Conservation (phyloP, 2,113 vertebrate species). For the Ploceus nigricollis region DNA sequence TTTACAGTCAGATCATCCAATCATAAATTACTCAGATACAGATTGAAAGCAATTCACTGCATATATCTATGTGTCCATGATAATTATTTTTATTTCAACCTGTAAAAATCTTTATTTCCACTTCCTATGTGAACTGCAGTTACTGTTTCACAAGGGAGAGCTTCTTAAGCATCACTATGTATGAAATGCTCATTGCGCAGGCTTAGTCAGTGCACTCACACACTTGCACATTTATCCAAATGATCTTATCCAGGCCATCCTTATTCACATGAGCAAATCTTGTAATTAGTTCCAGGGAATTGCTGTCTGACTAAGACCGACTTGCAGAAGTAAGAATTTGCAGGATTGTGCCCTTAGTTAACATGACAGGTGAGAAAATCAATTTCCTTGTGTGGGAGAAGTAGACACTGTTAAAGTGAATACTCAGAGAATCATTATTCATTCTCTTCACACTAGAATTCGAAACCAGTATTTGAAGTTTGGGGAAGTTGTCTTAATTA, state of each 20-base stretch:
- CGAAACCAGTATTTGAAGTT: conserved; percentile 53
- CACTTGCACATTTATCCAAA: background rate
- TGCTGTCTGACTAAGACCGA: background rate
- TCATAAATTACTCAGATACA: background rate
- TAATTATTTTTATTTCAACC: background rate
- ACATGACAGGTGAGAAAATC: conserved; percentile 51
- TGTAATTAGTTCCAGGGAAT: background rate
- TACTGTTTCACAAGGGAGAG: background rate
- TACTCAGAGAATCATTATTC: background rate
- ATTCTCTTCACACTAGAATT: conserved; percentile 41
- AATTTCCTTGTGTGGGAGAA: conserved; percentile 1
- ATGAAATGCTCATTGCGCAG: background rate
- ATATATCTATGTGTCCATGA: background rate
- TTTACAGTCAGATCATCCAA: background rate
- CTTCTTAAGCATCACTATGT: background rate
- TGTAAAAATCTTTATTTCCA: background rate
- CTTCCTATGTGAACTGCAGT: background rate
- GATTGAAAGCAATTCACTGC: background rate
- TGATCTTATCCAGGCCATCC: background rate
- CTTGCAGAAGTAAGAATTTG: background rate
- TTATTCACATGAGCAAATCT: background rate
- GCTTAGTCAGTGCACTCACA: background rate
- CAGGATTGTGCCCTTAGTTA: conserved; percentile 24
- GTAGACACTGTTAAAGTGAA: conserved; percentile 18
- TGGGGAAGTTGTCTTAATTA: conserved; percentile 54